A percentile compares a stretch with the other conserved stretches of the same genome.
Conservation (phyloP, 2,113 vertebrate genomes). For the Odontophorus gujanensis region DNA sequence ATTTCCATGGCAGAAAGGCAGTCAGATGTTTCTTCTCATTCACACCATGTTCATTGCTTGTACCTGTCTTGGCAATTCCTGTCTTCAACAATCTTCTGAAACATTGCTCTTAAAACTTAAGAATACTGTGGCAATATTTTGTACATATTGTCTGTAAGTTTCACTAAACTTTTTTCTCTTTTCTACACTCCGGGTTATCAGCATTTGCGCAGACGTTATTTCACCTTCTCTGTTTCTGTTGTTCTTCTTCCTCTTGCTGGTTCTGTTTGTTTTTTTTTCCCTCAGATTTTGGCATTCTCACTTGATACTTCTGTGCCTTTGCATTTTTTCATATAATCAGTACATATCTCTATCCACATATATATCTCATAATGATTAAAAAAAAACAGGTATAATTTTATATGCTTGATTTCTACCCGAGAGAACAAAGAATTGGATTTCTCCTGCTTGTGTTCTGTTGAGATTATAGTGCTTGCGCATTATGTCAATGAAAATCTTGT, state of each 20-base stretch:
- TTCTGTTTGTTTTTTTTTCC: background rate
- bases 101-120: background rate
- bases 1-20: background rate
- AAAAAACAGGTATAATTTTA: too few relatives aligned
- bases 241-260: background rate
- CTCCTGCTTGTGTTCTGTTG: conserved; percentile 14
- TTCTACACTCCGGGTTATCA: background rate
- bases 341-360: background rate
- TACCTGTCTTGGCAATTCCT: background rate
- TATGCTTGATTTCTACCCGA: background rate
- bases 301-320: background rate
- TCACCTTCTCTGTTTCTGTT: background rate
- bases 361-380: background rate
- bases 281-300: background rate
- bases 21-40: background rate
- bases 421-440: conserved; percentile 7
- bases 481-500: conserved; percentile 26
- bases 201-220: background rate
- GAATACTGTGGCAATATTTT: background rate
- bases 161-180: background rate
- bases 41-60: background rate
- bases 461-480: conserved; percentile 27
- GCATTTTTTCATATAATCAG: background rate
- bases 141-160: background rate
- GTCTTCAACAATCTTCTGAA: background rate